Evolutionary conservation across 1,140 invertebrate genomes (phyloP), one percentile per base, ranked within the genome.

Genomic region (Drosophila bocki): DNA sequence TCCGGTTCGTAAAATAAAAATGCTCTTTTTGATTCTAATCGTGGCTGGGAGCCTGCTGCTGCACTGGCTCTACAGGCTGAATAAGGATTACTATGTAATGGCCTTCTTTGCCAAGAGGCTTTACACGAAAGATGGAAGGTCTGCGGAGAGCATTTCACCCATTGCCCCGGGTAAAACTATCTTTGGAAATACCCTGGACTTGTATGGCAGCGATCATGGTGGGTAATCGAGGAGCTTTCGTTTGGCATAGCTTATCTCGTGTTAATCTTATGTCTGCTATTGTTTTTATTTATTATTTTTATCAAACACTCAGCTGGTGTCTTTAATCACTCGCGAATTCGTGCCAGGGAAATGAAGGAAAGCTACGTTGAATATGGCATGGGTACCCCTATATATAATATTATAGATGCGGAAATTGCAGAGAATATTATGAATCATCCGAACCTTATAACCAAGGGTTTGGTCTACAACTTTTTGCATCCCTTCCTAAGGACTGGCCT

Each of bases 401-500:
- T 91, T 0, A 87, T 91, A 8, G 85, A 90, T 75, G 65, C 91
- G 5, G 80, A 80, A 5, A 69, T 57, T 57, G 65, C 80, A 0
- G 85, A 91, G 26, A 69, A 78, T 45, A 35, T 92, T 4, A 32
- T 92, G 4, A 92, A 72, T 11, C 76, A 87, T 75, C 51, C 69
- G 11, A 80, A 69, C 32, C 44, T 92, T 1, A 80, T 92, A 22
- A 70, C 74, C 3, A 93, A 93, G 47, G 75, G 80, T 5, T 22
- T 76, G 9, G 53, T 78, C 13, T 94, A 94, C 59, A 82, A 93
- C 5, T 95, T 95, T 70, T 83, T 97, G 2, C 91, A 95, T 47
- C 94, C 95, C 3, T 96, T 96, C 94, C 91, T 97, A 3, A 93
- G 94, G 15, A 94, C 93, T 15, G 96, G 96, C 26, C 86, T 97